These are phyloP conservation scores for Drosophila picticornis DNA, from an alignment of 2,888 invertebrate species.

Conservation along the genomic window DNA sequence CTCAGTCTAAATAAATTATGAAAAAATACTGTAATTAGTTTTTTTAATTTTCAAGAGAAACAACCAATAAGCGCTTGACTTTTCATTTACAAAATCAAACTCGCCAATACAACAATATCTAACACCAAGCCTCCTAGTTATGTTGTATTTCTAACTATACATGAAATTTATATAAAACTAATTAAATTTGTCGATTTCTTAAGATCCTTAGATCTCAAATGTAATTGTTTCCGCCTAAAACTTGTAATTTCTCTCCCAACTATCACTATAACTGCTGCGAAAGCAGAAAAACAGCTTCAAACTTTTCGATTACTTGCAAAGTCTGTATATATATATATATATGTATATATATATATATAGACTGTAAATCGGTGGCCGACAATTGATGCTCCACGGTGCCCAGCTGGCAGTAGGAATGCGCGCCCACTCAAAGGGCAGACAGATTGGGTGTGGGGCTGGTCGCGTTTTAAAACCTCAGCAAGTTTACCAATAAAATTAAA, in stretches of 20 bases:
- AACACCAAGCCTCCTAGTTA: background rate
- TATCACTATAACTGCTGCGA: background rate
- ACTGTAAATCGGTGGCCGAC: slow-evolving; percentile 10
- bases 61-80: background rate
- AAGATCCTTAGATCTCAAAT: background rate
- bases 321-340: slow-evolving; percentile 11
- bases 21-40: background rate
- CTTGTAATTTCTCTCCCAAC: slow-evolving; percentile 16
- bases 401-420: slow-evolving; percentile 7
- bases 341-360: background rate
- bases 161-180: background rate
- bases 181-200: slow-evolving; percentile 6
- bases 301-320: slow-evolving; percentile 48
- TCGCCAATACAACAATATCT: background rate
- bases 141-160: background rate
- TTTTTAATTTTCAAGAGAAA: background rate
- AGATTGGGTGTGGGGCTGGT: background rate
- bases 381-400: slow-evolving; percentile 25
- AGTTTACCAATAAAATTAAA: slow-evolving; percentile 81
- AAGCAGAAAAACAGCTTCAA: slow-evolving; percentile 37
- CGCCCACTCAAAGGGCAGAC: slow-evolving; percentile 24
- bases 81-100: background rate
- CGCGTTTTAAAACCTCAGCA: slow-evolving; percentile 55
- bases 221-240: slow-evolving; percentile 30
- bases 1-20: background rate